Evolutionary conservation across 2,888 invertebrate genomes (phyloP).

Genomic region (Drosophila anomelani): DNA sequence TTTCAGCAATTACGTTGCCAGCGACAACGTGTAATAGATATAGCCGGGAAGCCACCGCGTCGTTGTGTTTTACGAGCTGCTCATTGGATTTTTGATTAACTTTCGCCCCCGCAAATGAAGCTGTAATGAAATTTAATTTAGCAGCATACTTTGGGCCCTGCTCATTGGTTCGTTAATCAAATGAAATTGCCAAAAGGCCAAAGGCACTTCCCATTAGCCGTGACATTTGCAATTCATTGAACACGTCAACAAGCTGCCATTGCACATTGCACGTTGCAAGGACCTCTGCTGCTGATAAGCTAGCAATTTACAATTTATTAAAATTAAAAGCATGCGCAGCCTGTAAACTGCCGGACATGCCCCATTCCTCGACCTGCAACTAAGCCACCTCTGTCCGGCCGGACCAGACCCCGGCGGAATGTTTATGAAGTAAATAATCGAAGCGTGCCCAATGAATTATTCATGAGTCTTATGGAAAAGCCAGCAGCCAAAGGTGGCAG

Average conservation of each 20-base stretch:
- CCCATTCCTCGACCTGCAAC: slow-evolving; percentile 6
- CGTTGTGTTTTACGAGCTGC: slow-evolving; percentile 70
- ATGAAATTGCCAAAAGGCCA: slow-evolving; percentile 51
- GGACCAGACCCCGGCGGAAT: slow-evolving; percentile 37
- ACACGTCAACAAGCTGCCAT: slow-evolving; percentile 28
- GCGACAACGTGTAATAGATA: slow-evolving; percentile 73
- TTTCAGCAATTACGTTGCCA: slow-evolving; percentile 76
- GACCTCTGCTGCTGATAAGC: slow-evolving; percentile 23
- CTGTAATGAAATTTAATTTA: slow-evolving; percentile 79
- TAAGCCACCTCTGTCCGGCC: neutral
- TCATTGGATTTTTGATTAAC: slow-evolving; percentile 79
- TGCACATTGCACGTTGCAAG: slow-evolving; percentile 24
- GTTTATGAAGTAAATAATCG: slow-evolving; percentile 82
- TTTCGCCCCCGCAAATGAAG: slow-evolving; percentile 68
- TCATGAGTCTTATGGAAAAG: slow-evolving; percentile 78
- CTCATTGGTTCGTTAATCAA: slow-evolving; percentile 63
- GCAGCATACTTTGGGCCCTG: slow-evolving; percentile 69
- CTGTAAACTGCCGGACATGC: slow-evolving; percentile 30
- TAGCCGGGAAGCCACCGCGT: slow-evolving; percentile 13
- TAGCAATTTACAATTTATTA: slow-evolving; percentile 62
- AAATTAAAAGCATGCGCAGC: slow-evolving; percentile 63
- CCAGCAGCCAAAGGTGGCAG: slow-evolving; percentile 36
- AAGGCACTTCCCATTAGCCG: slow-evolving; percentile 39
- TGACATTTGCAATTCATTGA: slow-evolving; percentile 54
- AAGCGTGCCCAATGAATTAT: slow-evolving; percentile 80